Evolutionary conservation across 53 echinoderm and acorn worm species (phyloP).

Genomic region (Glandiceps talaboti): DNA sequence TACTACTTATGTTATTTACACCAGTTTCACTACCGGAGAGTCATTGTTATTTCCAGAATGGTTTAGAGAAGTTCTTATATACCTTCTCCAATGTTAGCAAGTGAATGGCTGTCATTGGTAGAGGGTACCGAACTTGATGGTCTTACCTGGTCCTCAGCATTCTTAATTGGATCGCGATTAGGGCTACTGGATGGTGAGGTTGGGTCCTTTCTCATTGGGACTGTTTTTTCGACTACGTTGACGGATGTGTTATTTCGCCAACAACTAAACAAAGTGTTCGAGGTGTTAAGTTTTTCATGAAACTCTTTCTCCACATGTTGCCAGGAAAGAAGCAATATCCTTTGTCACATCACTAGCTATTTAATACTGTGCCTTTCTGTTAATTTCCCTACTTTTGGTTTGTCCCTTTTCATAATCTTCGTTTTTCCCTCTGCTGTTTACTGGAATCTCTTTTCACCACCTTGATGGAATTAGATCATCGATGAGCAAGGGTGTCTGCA

Average conservation of each 20-base stretch:
- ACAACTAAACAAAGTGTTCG: not conserved
- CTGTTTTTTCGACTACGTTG: too few relatives aligned
- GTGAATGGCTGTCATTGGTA: too few relatives aligned
- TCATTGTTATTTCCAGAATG: not conserved
- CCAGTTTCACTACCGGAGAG: not conserved
- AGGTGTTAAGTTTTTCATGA: not conserved
- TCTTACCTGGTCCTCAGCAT: too few relatives aligned
- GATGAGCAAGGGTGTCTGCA: not conserved
- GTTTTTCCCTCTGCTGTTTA: not conserved
- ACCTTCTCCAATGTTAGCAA: too few relatives aligned
- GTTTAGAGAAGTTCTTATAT: not conserved
- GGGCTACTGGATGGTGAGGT: too few relatives aligned
- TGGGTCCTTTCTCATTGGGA: too few relatives aligned
- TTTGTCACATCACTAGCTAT: not conserved
- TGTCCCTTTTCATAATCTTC: not conserved
- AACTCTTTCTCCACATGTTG: not conserved
- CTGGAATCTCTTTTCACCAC: not conserved
- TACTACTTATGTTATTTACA: not conserved
- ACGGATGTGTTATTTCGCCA: not conserved
- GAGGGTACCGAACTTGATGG: too few relatives aligned
- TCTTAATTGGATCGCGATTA: not conserved
- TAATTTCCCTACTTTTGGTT: not conserved
- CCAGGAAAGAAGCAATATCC: not conserved
- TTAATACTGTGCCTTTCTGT: not conserved
- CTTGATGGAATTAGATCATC: not conserved